These are phyloP conservation scores for Ricordea florida DNA, from an alignment of 92 coral and sea anemone genomes.

Conservation along the genomic window DNA sequence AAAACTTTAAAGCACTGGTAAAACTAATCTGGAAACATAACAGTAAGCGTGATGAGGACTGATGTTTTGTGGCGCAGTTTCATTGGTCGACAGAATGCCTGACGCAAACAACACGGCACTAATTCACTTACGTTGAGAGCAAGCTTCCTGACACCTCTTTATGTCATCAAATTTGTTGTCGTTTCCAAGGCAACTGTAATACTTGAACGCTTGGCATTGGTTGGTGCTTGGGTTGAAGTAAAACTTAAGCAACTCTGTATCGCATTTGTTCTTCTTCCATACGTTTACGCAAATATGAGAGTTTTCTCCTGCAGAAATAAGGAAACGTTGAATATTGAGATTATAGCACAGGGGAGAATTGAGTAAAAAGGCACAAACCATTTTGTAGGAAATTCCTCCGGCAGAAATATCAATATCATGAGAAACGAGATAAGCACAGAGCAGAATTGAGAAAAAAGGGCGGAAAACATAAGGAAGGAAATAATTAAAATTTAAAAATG, in stretches of 20 bases:
- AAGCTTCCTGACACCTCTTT: slow-evolving; percentile 54
- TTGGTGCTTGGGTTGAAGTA: slow-evolving; percentile 61
- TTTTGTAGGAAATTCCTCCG: too few relatives aligned
- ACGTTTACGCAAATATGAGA: slow-evolving; percentile 51
- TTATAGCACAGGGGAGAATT: not conserved
- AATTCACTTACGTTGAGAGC: slow-evolving; percentile 33
- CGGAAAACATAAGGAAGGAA: too few relatives aligned
- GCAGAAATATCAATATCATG: too few relatives aligned
- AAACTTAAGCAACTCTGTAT: slow-evolving; percentile 56
- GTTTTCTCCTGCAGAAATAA: slow-evolving; percentile 1
- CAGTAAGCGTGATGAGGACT: too few relatives aligned
- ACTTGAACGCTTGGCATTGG: slow-evolving; percentile 61
- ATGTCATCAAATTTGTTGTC: slow-evolving; percentile 66
- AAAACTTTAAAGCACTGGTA: not conserved
- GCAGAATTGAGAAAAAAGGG: too few relatives aligned
- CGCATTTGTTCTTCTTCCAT: slow-evolving; percentile 76
- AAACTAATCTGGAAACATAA: too few relatives aligned
- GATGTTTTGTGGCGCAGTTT: too few relatives aligned
- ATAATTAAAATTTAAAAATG: too few relatives aligned
- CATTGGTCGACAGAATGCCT: too few relatives aligned
- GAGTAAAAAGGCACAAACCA: too few relatives aligned
- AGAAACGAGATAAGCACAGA: too few relatives aligned
- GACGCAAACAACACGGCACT: too few relatives aligned
- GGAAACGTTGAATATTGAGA: not conserved
- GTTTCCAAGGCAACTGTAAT: slow-evolving; percentile 85